Conservation (phyloP, 2,113 vertebrate species). For the Cyanoramphus novaezelandiae region DNA sequence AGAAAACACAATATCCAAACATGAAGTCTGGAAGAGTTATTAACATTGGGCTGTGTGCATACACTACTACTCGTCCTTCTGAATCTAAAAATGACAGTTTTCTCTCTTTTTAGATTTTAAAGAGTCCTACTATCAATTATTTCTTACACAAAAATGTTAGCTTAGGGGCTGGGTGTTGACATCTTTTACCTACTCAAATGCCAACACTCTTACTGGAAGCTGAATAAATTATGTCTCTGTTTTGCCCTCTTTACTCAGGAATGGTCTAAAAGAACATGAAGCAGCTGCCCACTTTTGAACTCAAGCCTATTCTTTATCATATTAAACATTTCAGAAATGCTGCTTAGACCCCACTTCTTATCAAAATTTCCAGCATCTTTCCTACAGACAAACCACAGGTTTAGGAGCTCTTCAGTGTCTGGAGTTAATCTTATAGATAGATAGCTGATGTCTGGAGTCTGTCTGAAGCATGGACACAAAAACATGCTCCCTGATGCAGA, state of each 20-base stretch:
- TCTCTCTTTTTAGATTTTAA: background rate
- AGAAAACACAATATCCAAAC: background rate
- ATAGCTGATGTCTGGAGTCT: slow-evolving; percentile 5
- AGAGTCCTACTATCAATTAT: background rate
- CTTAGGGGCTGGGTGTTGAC: background rate
- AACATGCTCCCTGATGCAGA: background rate
- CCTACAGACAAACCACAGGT: background rate
- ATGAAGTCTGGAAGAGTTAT: background rate
- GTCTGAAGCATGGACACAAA: slow-evolving; percentile 2
- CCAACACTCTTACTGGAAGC: background rate
- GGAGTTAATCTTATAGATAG: slow-evolving; percentile 7
- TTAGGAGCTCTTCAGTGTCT: background rate
- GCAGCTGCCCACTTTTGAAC: background rate
- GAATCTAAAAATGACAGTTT: background rate
- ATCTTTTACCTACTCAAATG: background rate
- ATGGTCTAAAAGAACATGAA: background rate
- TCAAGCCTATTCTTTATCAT: background rate
- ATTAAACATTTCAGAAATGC: slow-evolving; percentile 3
- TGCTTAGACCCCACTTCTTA: slow-evolving; percentile 7
- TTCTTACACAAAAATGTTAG: background rate
- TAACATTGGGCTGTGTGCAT: accelerated
- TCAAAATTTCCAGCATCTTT: background rate
- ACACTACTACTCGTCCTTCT: background rate
- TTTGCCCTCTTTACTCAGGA: background rate
- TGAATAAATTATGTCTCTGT: background rate